These are phyloP conservation scores for Piaya cayana DNA, from an alignment of 2,113 vertebrate species.

Conservation along the genomic window DNA sequence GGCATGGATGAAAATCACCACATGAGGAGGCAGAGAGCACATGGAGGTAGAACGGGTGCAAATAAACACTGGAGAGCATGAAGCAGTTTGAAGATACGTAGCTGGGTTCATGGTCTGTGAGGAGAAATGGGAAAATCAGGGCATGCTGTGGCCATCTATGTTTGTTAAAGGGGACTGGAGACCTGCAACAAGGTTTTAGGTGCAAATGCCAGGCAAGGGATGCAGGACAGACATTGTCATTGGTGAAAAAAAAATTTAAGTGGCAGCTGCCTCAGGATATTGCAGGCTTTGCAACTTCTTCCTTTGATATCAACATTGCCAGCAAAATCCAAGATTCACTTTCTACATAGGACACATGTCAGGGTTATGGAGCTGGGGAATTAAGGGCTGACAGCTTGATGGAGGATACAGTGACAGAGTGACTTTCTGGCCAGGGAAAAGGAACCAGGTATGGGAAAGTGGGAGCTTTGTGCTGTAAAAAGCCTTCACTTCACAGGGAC, in stretches of 20 bases:
- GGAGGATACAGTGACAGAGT: neutral
- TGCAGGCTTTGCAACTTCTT: neutral
- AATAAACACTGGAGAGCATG: neutral
- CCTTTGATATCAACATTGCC: fast-evolving
- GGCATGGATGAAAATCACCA: fast-evolving
- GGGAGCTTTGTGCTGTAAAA: neutral
- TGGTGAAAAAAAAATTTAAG: neutral
- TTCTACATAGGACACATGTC: neutral
- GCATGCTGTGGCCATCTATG: neutral
- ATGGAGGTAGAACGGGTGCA: neutral
- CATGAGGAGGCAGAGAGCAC: neutral
- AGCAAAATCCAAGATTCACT: neutral
- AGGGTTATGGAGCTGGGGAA: neutral
- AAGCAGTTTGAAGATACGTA: neutral
- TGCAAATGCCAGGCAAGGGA: neutral
- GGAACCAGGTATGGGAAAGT: neutral
- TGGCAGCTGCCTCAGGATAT: fast-evolving
- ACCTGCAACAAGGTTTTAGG: neutral
- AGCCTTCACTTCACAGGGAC: neutral
- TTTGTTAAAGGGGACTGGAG: neutral
- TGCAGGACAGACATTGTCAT: neutral
- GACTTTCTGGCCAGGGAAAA: neutral
- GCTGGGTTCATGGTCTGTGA: neutral
- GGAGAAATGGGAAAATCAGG: neutral
- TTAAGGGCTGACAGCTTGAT: neutral